phyloP scores from a whole-genome alignment of 2,113 vertebrate species.

The Catharus bicknelli region DNA sequence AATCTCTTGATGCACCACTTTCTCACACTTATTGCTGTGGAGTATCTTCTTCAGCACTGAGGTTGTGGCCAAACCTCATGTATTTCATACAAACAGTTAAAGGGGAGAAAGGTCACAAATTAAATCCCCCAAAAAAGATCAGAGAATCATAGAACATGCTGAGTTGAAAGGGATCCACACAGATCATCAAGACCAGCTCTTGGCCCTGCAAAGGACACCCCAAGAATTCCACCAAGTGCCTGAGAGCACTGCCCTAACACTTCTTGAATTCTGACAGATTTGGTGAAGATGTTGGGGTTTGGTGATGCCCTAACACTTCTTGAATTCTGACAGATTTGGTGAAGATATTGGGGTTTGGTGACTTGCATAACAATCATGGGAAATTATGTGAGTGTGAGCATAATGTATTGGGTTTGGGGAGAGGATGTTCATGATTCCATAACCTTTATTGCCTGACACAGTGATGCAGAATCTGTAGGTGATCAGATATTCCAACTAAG shows the following conservation, averaged over 20 bases:
- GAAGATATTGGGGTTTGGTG: neutral
- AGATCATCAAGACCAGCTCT: fast-evolving
- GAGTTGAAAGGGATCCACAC: neutral
- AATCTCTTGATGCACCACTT: neutral
- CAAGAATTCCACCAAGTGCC: neutral
- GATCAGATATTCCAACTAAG: neutral
- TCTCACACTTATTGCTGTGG: neutral
- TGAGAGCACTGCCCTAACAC: fast-evolving
- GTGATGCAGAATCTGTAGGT: neutral
- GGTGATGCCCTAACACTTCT: no score
- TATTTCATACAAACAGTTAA: neutral
- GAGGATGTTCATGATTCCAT: neutral
- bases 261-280: neutral
- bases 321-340: no score
- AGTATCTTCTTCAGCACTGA: fast-evolving
- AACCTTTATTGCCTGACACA: neutral
- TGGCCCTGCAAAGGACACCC: neutral
- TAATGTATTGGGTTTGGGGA: neutral
- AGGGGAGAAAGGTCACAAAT: neutral
- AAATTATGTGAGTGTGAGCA: fast-evolving
- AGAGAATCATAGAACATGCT: neutral
- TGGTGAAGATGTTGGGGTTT: neutral
- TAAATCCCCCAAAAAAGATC: fast-evolving
- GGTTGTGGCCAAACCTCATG: neutral
- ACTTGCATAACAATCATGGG: fast-evolving